Evolutionary conservation across 1,140 invertebrate genomes (phyloP).

Genomic region (Drosophila albomicans): DNA sequence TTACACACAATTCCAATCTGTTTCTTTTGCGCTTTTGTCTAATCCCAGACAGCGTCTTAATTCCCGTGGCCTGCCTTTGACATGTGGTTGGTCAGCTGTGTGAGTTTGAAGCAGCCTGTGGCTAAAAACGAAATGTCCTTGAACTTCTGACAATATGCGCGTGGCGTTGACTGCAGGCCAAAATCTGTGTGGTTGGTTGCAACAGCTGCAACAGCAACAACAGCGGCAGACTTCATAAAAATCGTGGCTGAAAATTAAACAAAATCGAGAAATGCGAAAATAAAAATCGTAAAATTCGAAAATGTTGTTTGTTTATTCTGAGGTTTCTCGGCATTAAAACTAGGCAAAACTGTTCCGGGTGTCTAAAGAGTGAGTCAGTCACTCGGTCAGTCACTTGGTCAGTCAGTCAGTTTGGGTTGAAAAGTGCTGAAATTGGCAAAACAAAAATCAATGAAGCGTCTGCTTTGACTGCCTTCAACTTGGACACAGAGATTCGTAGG

Average conservation of each 20-base stretch:
- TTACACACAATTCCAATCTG: slow-evolving; percentile 52
- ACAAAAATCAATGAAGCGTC: slow-evolving; percentile 49
- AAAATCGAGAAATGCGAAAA: slow-evolving; percentile 30
- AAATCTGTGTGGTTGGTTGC: slow-evolving; percentile 23
- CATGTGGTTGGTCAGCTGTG: slow-evolving; percentile 42
- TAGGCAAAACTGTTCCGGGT: slow-evolving; percentile 24
- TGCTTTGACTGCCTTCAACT: slow-evolving; percentile 53
- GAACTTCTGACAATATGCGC: slow-evolving; percentile 52
- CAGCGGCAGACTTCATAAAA: slow-evolving; percentile 45
- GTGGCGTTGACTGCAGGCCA: slow-evolving; percentile 9
- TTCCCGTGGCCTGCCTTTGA: slow-evolving; percentile 62
- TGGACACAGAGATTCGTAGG: slow-evolving; percentile 22
- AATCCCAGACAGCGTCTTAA: slow-evolving; percentile 62
- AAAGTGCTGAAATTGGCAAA: slow-evolving; percentile 28
- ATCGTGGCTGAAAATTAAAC: slow-evolving; percentile 51
- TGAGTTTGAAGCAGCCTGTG: background rate
- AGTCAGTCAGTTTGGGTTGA: background rate
- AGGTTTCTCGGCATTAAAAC: slow-evolving; percentile 8
- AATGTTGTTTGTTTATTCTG: slow-evolving; percentile 61
- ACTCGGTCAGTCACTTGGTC: slow-evolving; percentile 18
- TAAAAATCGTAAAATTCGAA: slow-evolving; percentile 41
- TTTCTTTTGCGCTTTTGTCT: slow-evolving; percentile 44
- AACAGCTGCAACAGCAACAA: slow-evolving; percentile 21
- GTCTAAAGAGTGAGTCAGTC: slow-evolving; percentile 21
- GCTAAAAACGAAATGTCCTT: slow-evolving; percentile 43